Percentiles rank a stretch among this genome's conserved stretches.
These are phyloP conservation scores for Radopholus similis DNA, from an alignment of 1,140 invertebrate species.

Conservation along the genomic window DNA sequence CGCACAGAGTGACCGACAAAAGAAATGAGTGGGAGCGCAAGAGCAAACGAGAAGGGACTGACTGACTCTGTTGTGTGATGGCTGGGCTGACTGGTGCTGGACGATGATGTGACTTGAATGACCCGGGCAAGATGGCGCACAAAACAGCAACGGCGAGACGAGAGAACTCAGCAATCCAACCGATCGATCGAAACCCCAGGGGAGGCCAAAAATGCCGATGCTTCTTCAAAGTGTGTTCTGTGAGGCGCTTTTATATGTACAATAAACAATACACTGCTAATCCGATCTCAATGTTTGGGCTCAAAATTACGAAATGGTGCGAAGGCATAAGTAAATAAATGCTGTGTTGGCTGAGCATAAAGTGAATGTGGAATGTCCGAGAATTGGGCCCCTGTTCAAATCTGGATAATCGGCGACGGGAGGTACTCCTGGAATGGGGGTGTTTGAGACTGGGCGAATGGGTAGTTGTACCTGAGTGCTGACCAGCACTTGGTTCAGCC, in stretches of 20 bases:
- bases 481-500: slow-evolving; percentile 31
- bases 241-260: too few species aligned
- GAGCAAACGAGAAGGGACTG: background rate
- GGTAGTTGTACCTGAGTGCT: too few species aligned
- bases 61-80: background rate
- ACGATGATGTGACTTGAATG: background rate
- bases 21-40: background rate
- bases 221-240: too few species aligned
- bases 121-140: background rate
- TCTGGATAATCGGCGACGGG: slow-evolving; percentile 28
- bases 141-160: background rate
- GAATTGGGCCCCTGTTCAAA: slow-evolving; percentile 17
- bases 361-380: too few species aligned
- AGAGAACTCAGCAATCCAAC: background rate
- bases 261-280: too few species aligned
- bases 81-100: background rate
- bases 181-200: too few species aligned
- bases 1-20: background rate
- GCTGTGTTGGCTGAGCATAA: too few species aligned
- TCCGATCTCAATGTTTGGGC: too few species aligned
- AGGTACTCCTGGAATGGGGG: slow-evolving; percentile 39
- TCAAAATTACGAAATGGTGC: too few species aligned
- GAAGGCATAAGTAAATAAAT: background rate
- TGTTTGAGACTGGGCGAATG: too few species aligned
- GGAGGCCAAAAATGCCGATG: too few species aligned